A percentile compares a stretch with the other conserved stretches of the same genome.
These are phyloP conservation scores for Tiaroga cobitis DNA, from an alignment of 2,797 vertebrate genomes.

Conservation along the genomic window DNA sequence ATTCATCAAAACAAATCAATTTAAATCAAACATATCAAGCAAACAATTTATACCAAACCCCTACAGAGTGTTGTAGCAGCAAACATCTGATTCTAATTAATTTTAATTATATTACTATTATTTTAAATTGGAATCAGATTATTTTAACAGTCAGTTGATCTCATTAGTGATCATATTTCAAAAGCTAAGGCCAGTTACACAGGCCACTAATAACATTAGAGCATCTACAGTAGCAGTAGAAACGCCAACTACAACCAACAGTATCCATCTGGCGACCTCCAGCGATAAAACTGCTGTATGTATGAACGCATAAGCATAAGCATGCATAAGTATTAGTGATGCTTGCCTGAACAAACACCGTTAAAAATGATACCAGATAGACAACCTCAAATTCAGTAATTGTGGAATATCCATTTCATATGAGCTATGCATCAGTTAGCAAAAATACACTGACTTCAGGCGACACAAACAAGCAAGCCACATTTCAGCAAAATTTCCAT, in stretches of 20 bases:
- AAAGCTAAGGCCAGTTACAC: not conserved
- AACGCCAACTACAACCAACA: not conserved
- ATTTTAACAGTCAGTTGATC: not conserved
- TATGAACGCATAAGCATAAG: not conserved
- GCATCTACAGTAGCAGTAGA: not conserved
- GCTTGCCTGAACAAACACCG: not conserved
- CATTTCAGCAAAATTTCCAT: constrained; percentile 24
- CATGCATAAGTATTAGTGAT: not conserved
- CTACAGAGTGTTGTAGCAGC: not conserved
- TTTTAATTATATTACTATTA: not conserved
- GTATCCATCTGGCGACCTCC: not conserved
- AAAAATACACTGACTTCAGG: not conserved
- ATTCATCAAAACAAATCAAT: not conserved
- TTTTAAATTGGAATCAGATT: not conserved
- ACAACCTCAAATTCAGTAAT: not conserved
- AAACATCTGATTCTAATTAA: not conserved
- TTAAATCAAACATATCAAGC: not conserved
- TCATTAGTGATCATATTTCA: not conserved
- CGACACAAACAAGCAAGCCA: constrained; percentile 20
- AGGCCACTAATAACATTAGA: not conserved
- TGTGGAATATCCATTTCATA: constrained; percentile 5
- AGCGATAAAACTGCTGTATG: not conserved
- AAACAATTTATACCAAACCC: no score
- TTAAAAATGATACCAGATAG: not conserved
- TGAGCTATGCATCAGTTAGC: not conserved